These are phyloP conservation scores for Tyria jacobaeae DNA, from an alignment of 2,888 invertebrate species.

Conservation along the genomic window DNA sequence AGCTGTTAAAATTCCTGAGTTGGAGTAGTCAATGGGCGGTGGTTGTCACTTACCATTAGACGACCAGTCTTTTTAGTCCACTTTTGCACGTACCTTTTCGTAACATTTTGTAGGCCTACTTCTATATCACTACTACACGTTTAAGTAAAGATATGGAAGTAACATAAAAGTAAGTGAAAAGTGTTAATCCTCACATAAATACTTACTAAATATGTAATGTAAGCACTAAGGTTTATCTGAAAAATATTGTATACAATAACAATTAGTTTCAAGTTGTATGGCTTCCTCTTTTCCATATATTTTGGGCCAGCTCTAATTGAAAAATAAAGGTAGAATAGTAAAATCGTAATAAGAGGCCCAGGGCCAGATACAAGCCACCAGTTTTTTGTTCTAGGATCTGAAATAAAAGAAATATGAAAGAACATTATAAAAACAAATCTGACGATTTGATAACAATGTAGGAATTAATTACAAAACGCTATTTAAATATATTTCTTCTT, in stretches of 20 bases:
- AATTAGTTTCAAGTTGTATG: constrained; percentile 89
- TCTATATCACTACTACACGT: too few species aligned
- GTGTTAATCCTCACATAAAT: not conserved
- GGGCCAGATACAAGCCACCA: constrained; percentile 91
- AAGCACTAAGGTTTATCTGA: constrained; percentile 92
- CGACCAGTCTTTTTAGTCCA: too few species aligned
- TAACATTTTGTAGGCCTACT: too few species aligned
- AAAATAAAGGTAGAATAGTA: constrained; percentile 88
- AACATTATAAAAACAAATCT: not conserved
- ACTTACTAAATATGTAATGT: constrained; percentile 75
- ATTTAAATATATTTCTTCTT: too few species aligned
- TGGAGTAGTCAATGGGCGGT: too few species aligned
- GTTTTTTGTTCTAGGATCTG: constrained; percentile 82
- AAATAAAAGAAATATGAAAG: not conserved
- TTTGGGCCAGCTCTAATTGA: constrained; percentile 90
- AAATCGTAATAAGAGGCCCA: constrained; percentile 87
- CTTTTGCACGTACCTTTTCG: too few species aligned
- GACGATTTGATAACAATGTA: too few species aligned
- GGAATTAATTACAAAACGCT: too few species aligned
- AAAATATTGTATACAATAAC: constrained; percentile 92
- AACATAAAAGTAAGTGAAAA: too few species aligned
- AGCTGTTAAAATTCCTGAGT: too few species aligned
- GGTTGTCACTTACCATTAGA: too few species aligned
- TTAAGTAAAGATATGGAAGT: too few species aligned
- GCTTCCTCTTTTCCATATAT: constrained; percentile 89